phyloP scores from a whole-genome alignment of 2,797 vertebrate species.

The Semaprochilodus insignis region DNA sequence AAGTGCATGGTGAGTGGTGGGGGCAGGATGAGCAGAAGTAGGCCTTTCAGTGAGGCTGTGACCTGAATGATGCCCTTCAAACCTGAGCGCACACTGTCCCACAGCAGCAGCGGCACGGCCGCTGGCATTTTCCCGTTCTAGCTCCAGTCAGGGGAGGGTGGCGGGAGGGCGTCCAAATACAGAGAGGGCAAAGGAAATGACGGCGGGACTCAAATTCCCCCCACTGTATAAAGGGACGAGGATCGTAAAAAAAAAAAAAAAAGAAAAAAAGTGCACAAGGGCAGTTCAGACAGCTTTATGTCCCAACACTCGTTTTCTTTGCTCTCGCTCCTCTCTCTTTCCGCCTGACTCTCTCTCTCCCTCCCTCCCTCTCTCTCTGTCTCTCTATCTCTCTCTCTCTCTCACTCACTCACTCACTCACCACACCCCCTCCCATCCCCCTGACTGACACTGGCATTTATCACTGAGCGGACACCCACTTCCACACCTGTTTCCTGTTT shows the following conservation, averaged over 20 bases:
- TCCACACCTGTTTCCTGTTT: constrained; percentile 68
- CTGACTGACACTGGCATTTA: constrained; percentile 65
- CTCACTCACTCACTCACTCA: constrained; percentile 15
- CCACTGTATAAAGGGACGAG: constrained; percentile 48
- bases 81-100: constrained; percentile 71
- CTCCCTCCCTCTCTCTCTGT: constrained; percentile 32
- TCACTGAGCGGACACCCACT: constrained; percentile 57
- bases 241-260: constrained; percentile 35
- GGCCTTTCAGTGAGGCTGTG: constrained; percentile 71
- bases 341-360: constrained; percentile 39
- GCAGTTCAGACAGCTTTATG: constrained; percentile 56
- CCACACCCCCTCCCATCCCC: constrained; percentile 39
- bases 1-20: constrained; percentile 28
- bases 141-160: constrained; percentile 49
- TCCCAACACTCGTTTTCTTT: constrained; percentile 54
- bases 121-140: constrained; percentile 56
- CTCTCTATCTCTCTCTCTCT: constrained; percentile 7
- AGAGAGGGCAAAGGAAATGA: constrained; percentile 54
- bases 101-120: constrained; percentile 54
- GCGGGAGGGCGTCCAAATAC: constrained; percentile 57
- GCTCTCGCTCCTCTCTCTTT: constrained; percentile 40
- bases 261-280: constrained; percentile 43
- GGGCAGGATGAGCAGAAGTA: constrained; percentile 32
- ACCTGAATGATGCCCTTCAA: constrained; percentile 82
- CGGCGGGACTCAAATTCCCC: constrained; percentile 48